Evolutionary conservation across 2,888 invertebrate species (phyloP).

Genomic region (Mythimna impura): DNA sequence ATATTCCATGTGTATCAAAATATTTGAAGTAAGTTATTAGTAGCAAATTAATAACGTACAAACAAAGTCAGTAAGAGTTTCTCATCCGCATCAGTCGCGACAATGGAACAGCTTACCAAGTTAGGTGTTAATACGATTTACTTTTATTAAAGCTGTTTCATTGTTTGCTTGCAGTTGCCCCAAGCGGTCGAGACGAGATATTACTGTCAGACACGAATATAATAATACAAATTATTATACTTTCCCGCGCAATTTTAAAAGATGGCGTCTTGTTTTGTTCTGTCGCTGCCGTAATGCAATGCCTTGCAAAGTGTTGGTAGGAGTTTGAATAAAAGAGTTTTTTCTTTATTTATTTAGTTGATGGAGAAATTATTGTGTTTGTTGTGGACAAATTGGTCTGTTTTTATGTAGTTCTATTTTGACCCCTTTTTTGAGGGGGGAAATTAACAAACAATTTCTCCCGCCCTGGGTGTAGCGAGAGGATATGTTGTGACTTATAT

Average conservation of each 20-base stretch:
- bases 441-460: too few species aligned
- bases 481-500: too few species aligned
- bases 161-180: conserved; percentile 72
- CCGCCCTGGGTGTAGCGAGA: too few species aligned
- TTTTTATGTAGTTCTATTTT: neutral
- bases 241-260: conserved; percentile 61
- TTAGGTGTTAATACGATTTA: conserved; percentile 82
- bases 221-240: conserved; percentile 68
- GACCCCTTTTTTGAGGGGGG: neutral
- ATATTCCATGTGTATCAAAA: too few species aligned
- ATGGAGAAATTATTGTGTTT: conserved; percentile 7
- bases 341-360: conserved; percentile 17
- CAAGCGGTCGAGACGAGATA: conserved; percentile 71
- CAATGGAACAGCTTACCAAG: conserved; percentile 79
- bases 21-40: too few species aligned
- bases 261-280: conserved; percentile 42
- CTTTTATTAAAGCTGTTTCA: conserved; percentile 83
- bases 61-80: conserved; percentile 29
- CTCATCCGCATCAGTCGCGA: conserved; percentile 60
- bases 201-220: conserved; percentile 70
- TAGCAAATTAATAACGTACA: neutral
- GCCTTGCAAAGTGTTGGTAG: conserved; percentile 18
- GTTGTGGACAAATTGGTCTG: neutral
- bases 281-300: conserved; percentile 34
- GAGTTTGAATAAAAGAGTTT: conserved; percentile 15